Evolutionary conservation across 2,888 invertebrate species (phyloP), one percentile per base, ranked within the genome.

Genomic region (Colletes collaris): DNA sequence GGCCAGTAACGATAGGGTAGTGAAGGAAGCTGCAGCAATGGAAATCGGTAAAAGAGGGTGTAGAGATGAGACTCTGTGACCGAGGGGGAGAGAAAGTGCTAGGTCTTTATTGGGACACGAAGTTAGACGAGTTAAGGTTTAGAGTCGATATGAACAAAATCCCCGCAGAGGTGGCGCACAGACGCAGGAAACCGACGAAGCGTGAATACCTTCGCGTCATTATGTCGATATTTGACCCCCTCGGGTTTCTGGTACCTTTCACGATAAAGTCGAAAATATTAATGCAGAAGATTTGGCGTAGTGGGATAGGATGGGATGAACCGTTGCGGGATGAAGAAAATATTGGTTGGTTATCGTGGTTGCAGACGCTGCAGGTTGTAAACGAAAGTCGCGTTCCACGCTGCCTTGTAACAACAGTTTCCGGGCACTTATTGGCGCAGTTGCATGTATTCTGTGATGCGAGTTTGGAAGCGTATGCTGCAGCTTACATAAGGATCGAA

Each of bases 161-260:
- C 2, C 19, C 44, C 1, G 4, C 4, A 2, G 7, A 10, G 1
- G 10, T 58, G 3, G 0, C 35, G 0, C 11, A 3, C 1, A 59
- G 59, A 2, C 40, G 13, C 3, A 6, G 13, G 5, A 46, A 11
- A 60, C 82, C 86, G 1, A 85, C 80, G 0, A 86, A 82, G 19
- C 56, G 83, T 3, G 71, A 84, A 53, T 49, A 82, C 37, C 67
- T 88, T 7, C 76, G 83, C 4, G 66, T 81, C 0, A 78, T 87
- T 4, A 89, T 86, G 90, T 89, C 87, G 0, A 62, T 90, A 0
- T 92, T 87, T 66, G 90, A 92, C 58, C 90, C 91, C 0, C 59
- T 90, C 0, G 90, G 89, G 5, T 67, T 89, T 0, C 67, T 90
- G 0, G 65, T 77, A 0, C 86, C 88, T 2, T 83, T 87, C 5